Base-by-base conservation (phyloP, 2,113 vertebrate genomes). In the Brachyistius frenatus region DNA sequence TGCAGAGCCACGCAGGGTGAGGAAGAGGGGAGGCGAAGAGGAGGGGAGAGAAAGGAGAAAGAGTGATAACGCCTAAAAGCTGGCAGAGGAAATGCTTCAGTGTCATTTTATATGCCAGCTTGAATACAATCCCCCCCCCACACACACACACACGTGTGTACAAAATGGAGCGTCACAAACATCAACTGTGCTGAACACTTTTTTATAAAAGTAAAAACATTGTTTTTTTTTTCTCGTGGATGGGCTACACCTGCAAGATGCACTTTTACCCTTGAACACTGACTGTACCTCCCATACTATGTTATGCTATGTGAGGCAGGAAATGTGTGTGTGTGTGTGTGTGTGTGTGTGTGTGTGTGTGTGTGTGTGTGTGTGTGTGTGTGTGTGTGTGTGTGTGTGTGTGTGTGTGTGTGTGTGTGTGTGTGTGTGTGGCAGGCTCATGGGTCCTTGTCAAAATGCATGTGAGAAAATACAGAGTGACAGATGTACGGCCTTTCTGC, bases 401-500 rank as follows among this genome's bases (percentile, higher is more conserved):
- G 35, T 44, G 50, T 61, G 46, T 66, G 65, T 74, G 66, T 69
- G 63, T 72, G 66, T 76, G 66, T 71, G 84, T 84, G 73, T 76
- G 57, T 78, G 73, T 74, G 68, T 73, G 52, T 76, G 68, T 66
- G 50, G 80, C 57, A 47, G 66, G 79, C 88, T 90, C 58, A 52
- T 87, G 87, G 84, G 82, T 23, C 82, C 84, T 83, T 84, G 86
- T 93, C 93, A 91, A 85, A 86, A 81, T 52, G 67, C 7, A 67
- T 80, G 70, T 84, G 83, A 86, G 82, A 85, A 91, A 91, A 93
- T 90, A 53, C 83, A 78, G 81, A 93, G 88, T 92, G 91, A 93
- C 93, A 93, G 93, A 93, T 91, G 90, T 89, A 91, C 23, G 23
- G 89, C 87, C 91, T 91, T 92, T 93, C 89, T 89, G 90, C 92